Conservation (phyloP, 2,113 vertebrate species). For the Dasypus novemcinctus region DNA sequence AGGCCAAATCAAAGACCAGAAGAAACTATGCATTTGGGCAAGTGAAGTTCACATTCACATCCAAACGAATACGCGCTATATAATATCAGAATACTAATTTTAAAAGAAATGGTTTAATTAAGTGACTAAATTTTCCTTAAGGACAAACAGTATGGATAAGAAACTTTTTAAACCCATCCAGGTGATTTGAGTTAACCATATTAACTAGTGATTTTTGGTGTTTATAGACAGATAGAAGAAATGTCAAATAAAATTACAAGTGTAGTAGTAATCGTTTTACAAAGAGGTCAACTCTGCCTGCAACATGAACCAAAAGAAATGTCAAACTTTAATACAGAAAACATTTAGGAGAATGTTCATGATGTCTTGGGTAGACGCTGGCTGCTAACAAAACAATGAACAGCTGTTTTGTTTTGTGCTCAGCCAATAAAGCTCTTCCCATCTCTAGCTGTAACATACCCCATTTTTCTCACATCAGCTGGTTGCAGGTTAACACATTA, state of each 20-base stretch:
- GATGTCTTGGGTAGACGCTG: background rate
- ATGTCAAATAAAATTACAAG: background rate
- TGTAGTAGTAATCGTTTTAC: background rate
- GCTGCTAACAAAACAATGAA: background rate
- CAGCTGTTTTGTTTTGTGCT: background rate
- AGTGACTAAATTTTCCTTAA: background rate
- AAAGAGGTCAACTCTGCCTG: background rate
- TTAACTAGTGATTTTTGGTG: background rate
- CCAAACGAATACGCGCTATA: background rate
- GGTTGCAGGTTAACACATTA: slow-evolving; percentile 33
- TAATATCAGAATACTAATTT: background rate
- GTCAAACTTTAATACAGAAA: background rate
- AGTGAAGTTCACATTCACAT: background rate
- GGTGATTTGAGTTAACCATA: background rate
- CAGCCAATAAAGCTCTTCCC: background rate
- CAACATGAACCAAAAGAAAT: background rate
- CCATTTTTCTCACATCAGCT: background rate
- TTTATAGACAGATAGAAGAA: background rate
- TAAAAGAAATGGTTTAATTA: background rate
- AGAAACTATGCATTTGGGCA: background rate
- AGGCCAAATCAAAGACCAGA: background rate
- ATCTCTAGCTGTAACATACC: background rate
- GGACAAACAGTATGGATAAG: background rate
- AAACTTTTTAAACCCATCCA: background rate
- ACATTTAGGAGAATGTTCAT: background rate